phyloP scores from a whole-genome alignment of 2,888 invertebrate species.

The Bedellia somnulentella region DNA sequence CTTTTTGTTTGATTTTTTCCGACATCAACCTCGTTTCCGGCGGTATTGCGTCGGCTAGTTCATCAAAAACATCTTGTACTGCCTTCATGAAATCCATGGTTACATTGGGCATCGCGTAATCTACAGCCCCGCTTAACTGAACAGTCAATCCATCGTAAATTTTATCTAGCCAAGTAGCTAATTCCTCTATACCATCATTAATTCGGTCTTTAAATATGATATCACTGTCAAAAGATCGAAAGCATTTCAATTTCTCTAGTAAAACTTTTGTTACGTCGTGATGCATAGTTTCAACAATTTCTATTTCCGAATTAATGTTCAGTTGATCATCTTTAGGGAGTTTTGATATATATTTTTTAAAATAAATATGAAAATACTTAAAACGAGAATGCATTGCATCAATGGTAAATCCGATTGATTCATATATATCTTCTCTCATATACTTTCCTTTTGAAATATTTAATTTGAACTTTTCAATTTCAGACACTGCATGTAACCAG shows the following conservation, averaged over 20 bases:
- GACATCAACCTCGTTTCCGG: constrained; percentile 20
- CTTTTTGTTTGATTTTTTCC: constrained; percentile 25
- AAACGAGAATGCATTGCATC: constrained; percentile 29
- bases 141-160: constrained; percentile 31
- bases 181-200: constrained; percentile 23
- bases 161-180: constrained; percentile 38
- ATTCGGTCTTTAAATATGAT: constrained; percentile 21
- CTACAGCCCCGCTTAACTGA: constrained; percentile 26
- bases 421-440: no score
- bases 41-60: constrained; percentile 19
- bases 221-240: constrained; percentile 19
- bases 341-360: constrained; percentile 20
- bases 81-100: constrained; percentile 29
- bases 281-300: constrained; percentile 49
- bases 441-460: no score
- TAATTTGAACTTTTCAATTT: constrained; percentile 29
- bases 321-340: constrained; percentile 22
- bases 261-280: constrained; percentile 23
- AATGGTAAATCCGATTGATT: constrained; percentile 33
- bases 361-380: constrained; percentile 31
- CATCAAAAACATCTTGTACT: constrained; percentile 34
- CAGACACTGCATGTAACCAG: constrained; percentile 36
- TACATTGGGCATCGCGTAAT: constrained; percentile 23
- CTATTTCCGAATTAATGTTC: constrained; percentile 29
- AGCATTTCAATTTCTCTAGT: constrained; percentile 27